Base-by-base conservation (phyloP, 2,797 vertebrate genomes). In the Allobates femoralis region DNA sequence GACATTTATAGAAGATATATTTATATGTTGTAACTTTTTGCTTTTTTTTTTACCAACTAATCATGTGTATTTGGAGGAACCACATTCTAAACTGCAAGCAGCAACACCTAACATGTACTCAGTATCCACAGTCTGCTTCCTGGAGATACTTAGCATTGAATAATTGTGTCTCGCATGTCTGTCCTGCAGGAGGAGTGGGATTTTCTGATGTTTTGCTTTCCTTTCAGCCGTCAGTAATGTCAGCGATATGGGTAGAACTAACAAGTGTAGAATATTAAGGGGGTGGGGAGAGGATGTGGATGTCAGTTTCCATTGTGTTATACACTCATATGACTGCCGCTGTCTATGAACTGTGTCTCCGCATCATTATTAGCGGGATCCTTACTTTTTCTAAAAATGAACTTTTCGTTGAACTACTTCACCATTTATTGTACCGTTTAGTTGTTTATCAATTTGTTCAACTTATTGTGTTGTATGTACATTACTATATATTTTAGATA, bases 261-360 rank as follows among this genome's bases (percentile, higher is more conserved):
- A 56, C 19, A 32, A 78, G 28, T 32, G 19, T 5, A 55, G 74
- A 41, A 71, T 34, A 71, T 71, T 53, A 76, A 32, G 19, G 74
- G 51, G 51, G 28, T 53, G 16, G 51, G 15, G 4, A 56, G 19
- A 60, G 53, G 55, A 37, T 56, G 16, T 34, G 51, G 30, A 78
- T 78, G 55, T 37, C 76, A 37, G 30, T 8, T 60, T 78, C 30
- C 18, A 58, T 78, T 78, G 28, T 56, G 32, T n/a, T 76, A 28
- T 19, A 30, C 16, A 18, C 50, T 53, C 26, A 37, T 18, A 60
- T n/a, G 30, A 37, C 55, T 53, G 15, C 12, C 21, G 28, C 26
- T 21, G 28, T 18, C 51, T 74, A 41, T 32, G 2, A 69, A 55
- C 56, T 41, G 60, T 3, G 16, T 37, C 55, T 55, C 16, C 23